These are phyloP conservation scores for Drosophila baimaii DNA, from an alignment of 1,140 invertebrate genomes.

Conservation along the genomic window DNA sequence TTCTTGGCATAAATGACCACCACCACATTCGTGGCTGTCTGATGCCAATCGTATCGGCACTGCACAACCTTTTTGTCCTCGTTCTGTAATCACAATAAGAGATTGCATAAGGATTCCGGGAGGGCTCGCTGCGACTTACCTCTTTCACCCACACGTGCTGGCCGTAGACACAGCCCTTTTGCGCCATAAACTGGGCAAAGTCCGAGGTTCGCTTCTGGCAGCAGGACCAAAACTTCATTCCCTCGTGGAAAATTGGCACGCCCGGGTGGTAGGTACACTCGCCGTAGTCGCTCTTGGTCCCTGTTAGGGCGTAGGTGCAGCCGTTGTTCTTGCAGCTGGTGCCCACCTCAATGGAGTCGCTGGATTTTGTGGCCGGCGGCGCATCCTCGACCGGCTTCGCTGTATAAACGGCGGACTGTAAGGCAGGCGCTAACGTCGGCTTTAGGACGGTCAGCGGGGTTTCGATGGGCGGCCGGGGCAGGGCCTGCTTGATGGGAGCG, in stretches of 20 bases:
- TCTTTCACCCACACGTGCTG: slow-evolving; percentile 94
- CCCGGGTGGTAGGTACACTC: slow-evolving; percentile 95
- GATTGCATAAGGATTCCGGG: neutral
- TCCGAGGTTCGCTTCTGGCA: slow-evolving; percentile 97
- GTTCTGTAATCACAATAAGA: slow-evolving; percentile 34
- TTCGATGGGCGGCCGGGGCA: slow-evolving; percentile 89
- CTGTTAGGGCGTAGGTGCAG: slow-evolving; percentile 91
- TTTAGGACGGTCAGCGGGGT: slow-evolving; percentile 86
- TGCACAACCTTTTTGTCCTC: slow-evolving; percentile 85
- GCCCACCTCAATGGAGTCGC: slow-evolving; percentile 87
- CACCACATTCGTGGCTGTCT: slow-evolving; percentile 92
- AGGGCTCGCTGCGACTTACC: slow-evolving; percentile 78
- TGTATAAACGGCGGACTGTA: slow-evolving; percentile 85
- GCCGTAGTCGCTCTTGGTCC: slow-evolving; percentile 87
- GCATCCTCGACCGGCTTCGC: neutral
- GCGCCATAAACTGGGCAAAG: slow-evolving; percentile 95
- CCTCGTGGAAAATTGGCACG: slow-evolving; percentile 98
- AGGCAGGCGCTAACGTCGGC: slow-evolving; percentile 86
- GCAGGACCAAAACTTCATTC: slow-evolving; percentile 99
- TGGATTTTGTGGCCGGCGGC: neutral
- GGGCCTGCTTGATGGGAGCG: slow-evolving; percentile 85
- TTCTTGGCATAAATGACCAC: slow-evolving; percentile 96
- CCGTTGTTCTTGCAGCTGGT: slow-evolving; percentile 95
- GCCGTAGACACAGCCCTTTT: slow-evolving; percentile 93
- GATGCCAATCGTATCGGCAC: slow-evolving; percentile 97